These are phyloP conservation scores for Poecilia wingei DNA, from an alignment of 2,797 vertebrate species.

Conservation along the genomic window DNA sequence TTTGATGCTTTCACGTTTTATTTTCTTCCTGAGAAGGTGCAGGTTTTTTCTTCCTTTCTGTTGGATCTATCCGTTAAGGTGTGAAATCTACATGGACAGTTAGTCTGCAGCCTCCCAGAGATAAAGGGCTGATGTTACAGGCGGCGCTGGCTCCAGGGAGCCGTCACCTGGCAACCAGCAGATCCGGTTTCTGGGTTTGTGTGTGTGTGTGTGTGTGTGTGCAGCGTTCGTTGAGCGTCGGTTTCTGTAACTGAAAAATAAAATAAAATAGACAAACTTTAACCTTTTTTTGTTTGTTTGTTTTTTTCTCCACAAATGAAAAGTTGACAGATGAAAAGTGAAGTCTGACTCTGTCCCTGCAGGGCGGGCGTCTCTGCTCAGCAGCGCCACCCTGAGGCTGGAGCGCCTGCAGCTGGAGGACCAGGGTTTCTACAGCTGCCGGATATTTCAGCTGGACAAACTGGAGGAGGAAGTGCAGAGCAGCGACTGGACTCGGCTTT, in stretches of 20 bases:
- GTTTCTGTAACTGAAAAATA: slow-evolving; percentile 22
- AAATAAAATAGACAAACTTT: too few relatives aligned
- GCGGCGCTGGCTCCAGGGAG: slow-evolving; percentile 52
- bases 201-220: slow-evolving; percentile 23
- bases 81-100: slow-evolving; percentile 42
- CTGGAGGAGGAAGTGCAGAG: slow-evolving; percentile 86
- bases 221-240: slow-evolving; percentile 9
- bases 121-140: slow-evolving; percentile 48
- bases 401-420: slow-evolving; percentile 85
- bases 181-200: slow-evolving; percentile 71
- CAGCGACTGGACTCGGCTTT: slow-evolving; percentile 89
- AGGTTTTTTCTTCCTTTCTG: slow-evolving; percentile 17
- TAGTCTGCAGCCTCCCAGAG: slow-evolving; percentile 41
- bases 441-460: slow-evolving; percentile 87
- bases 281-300: not conserved
- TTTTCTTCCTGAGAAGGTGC: slow-evolving; percentile 13
- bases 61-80: slow-evolving; percentile 37
- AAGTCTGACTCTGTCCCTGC: slow-evolving; percentile 42
- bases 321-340: slow-evolving; percentile 22
- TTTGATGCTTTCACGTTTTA: slow-evolving; percentile 24
- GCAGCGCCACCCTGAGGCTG: slow-evolving; percentile 83
- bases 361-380: slow-evolving; percentile 89
- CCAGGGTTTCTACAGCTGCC: slow-evolving; percentile 92
- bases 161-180: slow-evolving; percentile 80
- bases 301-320: slow-evolving; percentile 16